Base-by-base conservation (phyloP, 2,888 invertebrate genomes). In the Panorpa germanica region DNA sequence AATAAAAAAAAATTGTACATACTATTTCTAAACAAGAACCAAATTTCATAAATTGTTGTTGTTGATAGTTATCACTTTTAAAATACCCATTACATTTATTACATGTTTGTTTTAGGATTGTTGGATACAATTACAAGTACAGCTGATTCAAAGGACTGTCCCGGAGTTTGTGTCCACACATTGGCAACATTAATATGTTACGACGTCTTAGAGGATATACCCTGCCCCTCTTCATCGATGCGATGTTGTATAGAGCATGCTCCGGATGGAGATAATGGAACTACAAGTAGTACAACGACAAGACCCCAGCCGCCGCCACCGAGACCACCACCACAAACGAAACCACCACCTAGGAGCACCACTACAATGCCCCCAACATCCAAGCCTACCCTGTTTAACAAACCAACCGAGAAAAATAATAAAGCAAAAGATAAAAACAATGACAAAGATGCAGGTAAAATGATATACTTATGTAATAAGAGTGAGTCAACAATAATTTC, bases 111-210 rank as follows among this genome's bases (percentile, higher is more conserved):
- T n/a, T n/a, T 59, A 85, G 85, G 83, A 42, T 62, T 86, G 5
- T 55, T 86, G 44, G 83, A 85, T 45, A 75, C 82, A 16, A 68
- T 86, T 46, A 82, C 85, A 35, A 78, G 74, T 38, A 83, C 85
- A 35, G 81, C 74, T 35, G 77, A 81, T 50, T 67, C 74, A 34
- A 78, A 80, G 54, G 75, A 82, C 50, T 88, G 88, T 47, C 86
- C 88, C 1, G 88, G 88, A 2, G 72, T 78, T 33, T 88, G 88
- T 52, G 78, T 85, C 36, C 83, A 86, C 47, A 70, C 81, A 7
- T 53, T 88, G 34, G 82, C 88, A 3, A 76, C 86, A 2, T 56
- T 86, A 35, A 77, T 86, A 44, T 88, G 88, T 50, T 74, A 76
- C 50, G 75, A 83, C 41, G 83, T 88, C 11, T 59, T 80, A 29